Percentiles rank a stretch among this genome's conserved stretches.
Evolutionary conservation across 2,113 vertebrate genomes (phyloP).

Genomic region (Lutjanus erythropterus): DNA sequence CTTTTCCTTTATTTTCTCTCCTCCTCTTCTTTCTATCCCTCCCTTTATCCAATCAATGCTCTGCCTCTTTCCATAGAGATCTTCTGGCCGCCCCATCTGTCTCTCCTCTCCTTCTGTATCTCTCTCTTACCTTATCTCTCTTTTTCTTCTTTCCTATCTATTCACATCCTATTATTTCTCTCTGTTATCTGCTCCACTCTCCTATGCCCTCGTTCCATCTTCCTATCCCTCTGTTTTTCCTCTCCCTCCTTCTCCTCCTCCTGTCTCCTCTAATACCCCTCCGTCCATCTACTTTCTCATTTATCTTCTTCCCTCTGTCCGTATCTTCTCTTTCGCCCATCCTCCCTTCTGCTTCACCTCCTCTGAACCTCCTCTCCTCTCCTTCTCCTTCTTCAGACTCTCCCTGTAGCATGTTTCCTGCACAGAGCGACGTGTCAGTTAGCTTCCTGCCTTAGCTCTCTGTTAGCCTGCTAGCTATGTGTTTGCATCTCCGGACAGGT

Average conservation of each 20-base stretch:
- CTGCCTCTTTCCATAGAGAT: not conserved
- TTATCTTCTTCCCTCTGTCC: constrained; percentile 1
- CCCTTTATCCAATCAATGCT: not conserved
- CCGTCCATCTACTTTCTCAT: constrained; percentile 1
- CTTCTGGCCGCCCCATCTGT: not conserved
- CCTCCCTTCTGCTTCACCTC: constrained; percentile 53
- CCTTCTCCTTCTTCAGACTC: not conserved
- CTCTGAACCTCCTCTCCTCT: constrained; percentile 25
- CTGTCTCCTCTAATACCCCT: constrained; percentile 20
- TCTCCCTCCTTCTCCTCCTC: constrained; percentile 13
- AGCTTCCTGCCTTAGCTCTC: not conserved
- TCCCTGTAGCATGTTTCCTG: constrained; percentile 9
- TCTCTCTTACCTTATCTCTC: not conserved
- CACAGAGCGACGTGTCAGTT: not conserved
- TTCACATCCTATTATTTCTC: not conserved
- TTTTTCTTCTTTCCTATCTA: not conserved
- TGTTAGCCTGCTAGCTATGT: constrained; percentile 5
- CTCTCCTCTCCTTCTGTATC: not conserved
- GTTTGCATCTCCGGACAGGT: constrained; percentile 26
- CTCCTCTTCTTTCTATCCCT: not conserved
- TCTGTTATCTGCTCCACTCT: not conserved
- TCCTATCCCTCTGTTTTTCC: not conserved
- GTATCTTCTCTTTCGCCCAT: not conserved
- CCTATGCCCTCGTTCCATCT: constrained; percentile 9
- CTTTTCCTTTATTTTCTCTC: not conserved